Evolutionary conservation across 2,113 vertebrate genomes (phyloP).

Genomic region (Menidia beryllina): DNA sequence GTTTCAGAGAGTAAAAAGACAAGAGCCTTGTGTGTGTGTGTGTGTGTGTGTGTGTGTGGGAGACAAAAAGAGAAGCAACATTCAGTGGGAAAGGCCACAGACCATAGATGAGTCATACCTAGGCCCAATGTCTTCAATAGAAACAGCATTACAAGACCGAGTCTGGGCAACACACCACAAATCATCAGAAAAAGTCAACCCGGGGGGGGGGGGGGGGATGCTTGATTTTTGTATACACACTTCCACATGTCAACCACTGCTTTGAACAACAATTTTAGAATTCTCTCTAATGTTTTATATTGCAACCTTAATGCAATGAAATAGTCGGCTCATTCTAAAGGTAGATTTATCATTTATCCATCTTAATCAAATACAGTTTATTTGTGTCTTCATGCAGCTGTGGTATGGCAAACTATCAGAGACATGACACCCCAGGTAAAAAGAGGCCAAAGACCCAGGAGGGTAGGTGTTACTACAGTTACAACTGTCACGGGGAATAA

Average conservation of each 20-base stretch:
- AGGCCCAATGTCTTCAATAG: slow-evolving; percentile 25
- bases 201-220: neutral
- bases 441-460: slow-evolving; percentile 28
- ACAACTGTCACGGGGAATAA: slow-evolving; percentile 48
- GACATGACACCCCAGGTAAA: neutral
- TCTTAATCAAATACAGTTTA: neutral
- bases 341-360: neutral
- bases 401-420: slow-evolving; percentile 21
- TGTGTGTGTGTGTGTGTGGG: neutral
- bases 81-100: slow-evolving; percentile 10
- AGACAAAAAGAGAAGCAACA: slow-evolving; percentile 5
- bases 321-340: neutral
- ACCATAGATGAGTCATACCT: slow-evolving; percentile 49
- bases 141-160: slow-evolving; percentile 24
- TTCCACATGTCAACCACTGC: neutral
- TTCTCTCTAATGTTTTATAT: neutral
- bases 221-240: neutral
- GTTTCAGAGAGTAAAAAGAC: slow-evolving; percentile 9
- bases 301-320: neutral
- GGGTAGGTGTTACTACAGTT: slow-evolving; percentile 61
- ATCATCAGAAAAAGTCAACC: neutral
- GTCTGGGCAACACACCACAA: slow-evolving; percentile 1
- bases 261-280: neutral
- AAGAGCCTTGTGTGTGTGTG: neutral
- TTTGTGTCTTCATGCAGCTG: slow-evolving; percentile 3